Base-by-base conservation (phyloP, 1,140 invertebrate species). In the Sycobia sp. region DNA sequence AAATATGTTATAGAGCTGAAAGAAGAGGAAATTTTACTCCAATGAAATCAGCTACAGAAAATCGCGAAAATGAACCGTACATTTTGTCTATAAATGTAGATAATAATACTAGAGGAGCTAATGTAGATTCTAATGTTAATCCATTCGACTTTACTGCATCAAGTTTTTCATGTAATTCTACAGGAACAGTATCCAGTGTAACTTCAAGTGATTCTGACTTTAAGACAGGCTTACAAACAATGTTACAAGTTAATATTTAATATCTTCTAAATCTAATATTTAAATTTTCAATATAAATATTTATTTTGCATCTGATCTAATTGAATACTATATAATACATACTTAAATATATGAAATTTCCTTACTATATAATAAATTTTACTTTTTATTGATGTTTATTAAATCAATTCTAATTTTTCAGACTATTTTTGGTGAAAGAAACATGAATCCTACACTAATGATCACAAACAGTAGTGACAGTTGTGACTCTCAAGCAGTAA, bases 1-100 rank as follows among this genome's bases (percentile, higher is more conserved):
- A 53, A 32, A 25, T 1, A 23, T 27, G 34, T 54, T 53, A 1
- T 27, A 67, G 66, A 41, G 51, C 56, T 44, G 67, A 68, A 34
- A 65, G 49, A 36, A 38, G 63, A 55, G 63, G 63, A 47, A 59
- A 53, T 10, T 46, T 53, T 11, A 22, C 14, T 13, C 9, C 47
- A 32, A 39, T 64, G 4, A 13, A 51, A 39, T 16, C 57, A 25
- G 29, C 36, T 14, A 36, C 14, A 0, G 61, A 62, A 50, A 46
- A 53, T 36, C 9, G 16, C 3, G 57, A 55, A 25, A 50, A 27
- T 9, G 47, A 59, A 29, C 22, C 62, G 11, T 39, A 11, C 34
- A 18, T 11, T 51, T 46, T 53, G 8, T 44, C 55, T 5, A 18
- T 51, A 4, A 57, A 51, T 43, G 1, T 25, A 39, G 47, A 29